phyloP scores from a whole-genome alignment of 2,888 invertebrate genomes.

The Patella caerulea region DNA sequence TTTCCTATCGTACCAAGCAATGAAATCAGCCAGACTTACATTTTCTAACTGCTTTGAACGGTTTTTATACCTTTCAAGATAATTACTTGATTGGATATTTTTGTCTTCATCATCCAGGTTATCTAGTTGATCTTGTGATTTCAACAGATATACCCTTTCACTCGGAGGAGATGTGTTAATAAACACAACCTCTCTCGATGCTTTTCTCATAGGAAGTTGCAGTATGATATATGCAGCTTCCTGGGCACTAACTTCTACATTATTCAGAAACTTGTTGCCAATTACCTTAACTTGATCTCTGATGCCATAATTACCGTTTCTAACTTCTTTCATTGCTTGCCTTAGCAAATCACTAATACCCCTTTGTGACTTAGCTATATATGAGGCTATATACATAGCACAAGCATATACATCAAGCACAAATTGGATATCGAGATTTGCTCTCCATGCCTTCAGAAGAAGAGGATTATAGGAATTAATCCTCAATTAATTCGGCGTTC shows the following conservation, averaged over 20 bases:
- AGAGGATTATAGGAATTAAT: conserved; percentile 34
- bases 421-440: too few species aligned
- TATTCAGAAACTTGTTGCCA: too few species aligned
- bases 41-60: conserved; percentile 30
- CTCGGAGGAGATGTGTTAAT: conserved; percentile 37
- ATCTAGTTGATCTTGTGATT: too few species aligned
- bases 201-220: conserved; percentile 43
- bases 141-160: too few species aligned
- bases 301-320: conserved; percentile 20
- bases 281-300: conserved; percentile 32
- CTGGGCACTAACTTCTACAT: conserved; percentile 52
- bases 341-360: conserved; percentile 43
- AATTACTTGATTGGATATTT: conserved; percentile 36
- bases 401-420: too few species aligned
- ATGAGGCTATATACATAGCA: conserved; percentile 34
- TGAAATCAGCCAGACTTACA: conserved; percentile 37
- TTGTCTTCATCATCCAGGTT: not conserved
- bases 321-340: conserved; percentile 38
- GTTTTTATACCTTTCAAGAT: conserved; percentile 36
- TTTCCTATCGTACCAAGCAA: conserved; percentile 26
- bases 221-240: conserved; percentile 50
- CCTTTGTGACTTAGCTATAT: conserved; percentile 41
- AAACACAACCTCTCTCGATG: conserved; percentile 39
- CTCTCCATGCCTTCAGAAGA: too few species aligned
- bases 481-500: conserved; percentile 23